phyloP scores from a whole-genome alignment of 2,113 vertebrate genomes.

The Halcyon senegalensis region DNA sequence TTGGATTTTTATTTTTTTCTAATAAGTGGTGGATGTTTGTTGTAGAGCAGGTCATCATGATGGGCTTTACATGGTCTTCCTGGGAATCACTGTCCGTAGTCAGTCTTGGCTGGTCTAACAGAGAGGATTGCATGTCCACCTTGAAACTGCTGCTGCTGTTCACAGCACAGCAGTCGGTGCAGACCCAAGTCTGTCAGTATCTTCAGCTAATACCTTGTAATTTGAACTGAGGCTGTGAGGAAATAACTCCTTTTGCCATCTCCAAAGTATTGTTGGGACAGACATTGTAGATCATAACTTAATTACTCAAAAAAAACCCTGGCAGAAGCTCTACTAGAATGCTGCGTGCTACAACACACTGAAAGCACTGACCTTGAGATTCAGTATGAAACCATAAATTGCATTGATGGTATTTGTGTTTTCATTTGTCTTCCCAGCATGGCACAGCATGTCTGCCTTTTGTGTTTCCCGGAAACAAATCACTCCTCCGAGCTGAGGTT shows the following conservation, averaged over 20 bases:
- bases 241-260: background rate
- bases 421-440: slow-evolving; percentile 9
- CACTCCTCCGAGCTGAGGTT: background rate
- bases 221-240: background rate
- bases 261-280: background rate
- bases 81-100: background rate
- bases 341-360: background rate
- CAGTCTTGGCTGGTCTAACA: background rate
- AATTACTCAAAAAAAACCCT: background rate
- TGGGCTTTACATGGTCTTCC: background rate
- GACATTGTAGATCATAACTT: background rate
- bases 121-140: background rate
- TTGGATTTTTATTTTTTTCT: background rate
- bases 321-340: background rate
- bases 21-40: background rate
- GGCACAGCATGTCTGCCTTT: background rate
- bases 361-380: background rate
- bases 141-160: background rate
- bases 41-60: background rate
- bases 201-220: background rate
- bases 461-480: background rate
- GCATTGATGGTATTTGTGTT: background rate
- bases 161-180: background rate
- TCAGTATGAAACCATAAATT: background rate
- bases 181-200: background rate